These are phyloP conservation scores for Protodeltote pygarga DNA, from an alignment of 2,888 invertebrate species.

Conservation along the genomic window DNA sequence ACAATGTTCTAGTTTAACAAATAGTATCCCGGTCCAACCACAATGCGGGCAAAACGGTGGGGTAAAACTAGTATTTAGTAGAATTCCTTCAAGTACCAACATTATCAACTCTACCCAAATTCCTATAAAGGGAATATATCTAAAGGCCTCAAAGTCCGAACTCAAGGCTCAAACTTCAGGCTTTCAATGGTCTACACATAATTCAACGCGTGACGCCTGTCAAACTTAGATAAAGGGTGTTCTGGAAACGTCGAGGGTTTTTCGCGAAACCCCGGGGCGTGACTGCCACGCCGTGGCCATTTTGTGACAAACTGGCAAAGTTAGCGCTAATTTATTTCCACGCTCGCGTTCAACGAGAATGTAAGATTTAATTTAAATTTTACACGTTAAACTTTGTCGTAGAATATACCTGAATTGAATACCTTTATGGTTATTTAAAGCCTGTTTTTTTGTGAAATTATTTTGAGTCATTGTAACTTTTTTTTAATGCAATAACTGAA, in stretches of 20 bases:
- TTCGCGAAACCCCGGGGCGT: slow-evolving; percentile 7
- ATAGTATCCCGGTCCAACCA: no score
- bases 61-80: no score
- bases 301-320: slow-evolving; percentile 54
- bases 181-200: slow-evolving; percentile 11
- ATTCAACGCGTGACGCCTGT: slow-evolving; percentile 37
- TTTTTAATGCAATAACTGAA: no score
- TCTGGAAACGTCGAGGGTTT: slow-evolving; percentile 36
- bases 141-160: slow-evolving; percentile 16
- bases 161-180: background rate
- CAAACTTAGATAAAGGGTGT: slow-evolving; percentile 53
- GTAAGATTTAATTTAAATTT: slow-evolving; percentile 57
- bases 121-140: slow-evolving; percentile 26
- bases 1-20: no score
- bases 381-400: slow-evolving; percentile 35
- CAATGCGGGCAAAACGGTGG: no score
- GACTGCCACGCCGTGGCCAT: slow-evolving; percentile 21
- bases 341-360: slow-evolving; percentile 38
- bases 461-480: no score
- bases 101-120: slow-evolving; percentile 8
- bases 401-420: background rate
- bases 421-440: slow-evolving; percentile 5
- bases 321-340: slow-evolving; percentile 55
- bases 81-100: no score
- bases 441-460: background rate